Conservation (phyloP, 2,113 vertebrate species). For the Oxyruncus cristatus region DNA sequence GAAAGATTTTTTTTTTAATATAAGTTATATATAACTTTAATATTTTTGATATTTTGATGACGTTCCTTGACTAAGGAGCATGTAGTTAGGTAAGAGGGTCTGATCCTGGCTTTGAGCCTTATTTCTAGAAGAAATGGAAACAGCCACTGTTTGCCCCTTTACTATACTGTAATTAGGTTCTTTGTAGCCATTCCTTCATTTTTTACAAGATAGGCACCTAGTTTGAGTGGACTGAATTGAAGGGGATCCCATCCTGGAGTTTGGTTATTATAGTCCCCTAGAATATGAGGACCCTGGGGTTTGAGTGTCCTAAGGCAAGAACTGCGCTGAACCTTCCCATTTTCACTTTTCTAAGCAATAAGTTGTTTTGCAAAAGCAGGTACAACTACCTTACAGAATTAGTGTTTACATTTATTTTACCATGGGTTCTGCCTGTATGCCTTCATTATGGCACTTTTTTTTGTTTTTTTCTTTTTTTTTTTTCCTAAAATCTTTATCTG, state of each 20-base stretch:
- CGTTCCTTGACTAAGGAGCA: background rate
- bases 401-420: background rate
- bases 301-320: background rate
- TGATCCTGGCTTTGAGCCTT: background rate
- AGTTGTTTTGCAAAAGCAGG: background rate
- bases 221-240: background rate
- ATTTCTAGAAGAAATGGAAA: background rate
- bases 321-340: background rate
- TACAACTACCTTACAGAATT: background rate
- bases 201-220: background rate
- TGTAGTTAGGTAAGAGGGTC: fast-evolving
- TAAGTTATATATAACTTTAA: background rate
- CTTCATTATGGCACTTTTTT: background rate
- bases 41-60: background rate
- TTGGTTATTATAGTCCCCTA: background rate
- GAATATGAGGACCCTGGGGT: background rate
- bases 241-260: background rate
- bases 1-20: background rate
- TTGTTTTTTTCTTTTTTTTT: background rate
- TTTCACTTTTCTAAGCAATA: background rate
- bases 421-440: background rate
- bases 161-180: fast-evolving
- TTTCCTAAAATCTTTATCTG: background rate
- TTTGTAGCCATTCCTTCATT: background rate
- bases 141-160: background rate